phyloP scores from a whole-genome alignment of 2,888 invertebrate genomes.

The Pseudoips prasinana region DNA sequence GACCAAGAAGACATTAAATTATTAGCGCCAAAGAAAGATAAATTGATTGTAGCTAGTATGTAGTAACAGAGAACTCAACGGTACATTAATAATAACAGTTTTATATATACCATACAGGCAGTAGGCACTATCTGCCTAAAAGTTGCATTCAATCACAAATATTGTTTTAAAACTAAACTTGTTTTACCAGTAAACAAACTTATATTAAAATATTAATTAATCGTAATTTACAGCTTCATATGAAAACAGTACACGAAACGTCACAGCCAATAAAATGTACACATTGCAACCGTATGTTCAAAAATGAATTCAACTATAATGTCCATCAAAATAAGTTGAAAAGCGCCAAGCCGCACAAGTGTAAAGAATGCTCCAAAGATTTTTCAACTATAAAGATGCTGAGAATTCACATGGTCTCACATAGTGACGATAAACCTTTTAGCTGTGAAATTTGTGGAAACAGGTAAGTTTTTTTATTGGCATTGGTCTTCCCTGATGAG shows the following conservation, averaged over 20 bases:
- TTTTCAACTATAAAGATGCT: slow-evolving; percentile 29
- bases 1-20: no score
- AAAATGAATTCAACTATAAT: slow-evolving; percentile 36
- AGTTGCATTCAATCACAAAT: no score
- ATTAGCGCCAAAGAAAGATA: no score
- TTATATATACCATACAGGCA: no score
- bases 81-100: no score
- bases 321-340: slow-evolving; percentile 31
- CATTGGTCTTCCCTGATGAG: no score
- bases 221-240: slow-evolving; percentile 35
- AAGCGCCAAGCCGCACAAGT: slow-evolving; percentile 38
- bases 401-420: slow-evolving; percentile 49
- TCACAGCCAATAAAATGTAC: slow-evolving; percentile 37
- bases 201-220: no score
- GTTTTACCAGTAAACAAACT: no score
- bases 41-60: no score
- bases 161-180: no score
- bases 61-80: no score
- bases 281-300: slow-evolving; percentile 50
- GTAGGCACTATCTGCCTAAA: no score
- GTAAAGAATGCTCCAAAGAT: slow-evolving; percentile 46
- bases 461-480: slow-evolving; percentile 15
- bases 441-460: slow-evolving; percentile 44
- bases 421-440: slow-evolving; percentile 44
- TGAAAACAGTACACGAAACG: slow-evolving; percentile 25